A percentile compares a stretch with the other conserved stretches of the same genome.
Evolutionary conservation across 2,888 invertebrate genomes (phyloP).

Genomic region (Sthenelais limicola): DNA sequence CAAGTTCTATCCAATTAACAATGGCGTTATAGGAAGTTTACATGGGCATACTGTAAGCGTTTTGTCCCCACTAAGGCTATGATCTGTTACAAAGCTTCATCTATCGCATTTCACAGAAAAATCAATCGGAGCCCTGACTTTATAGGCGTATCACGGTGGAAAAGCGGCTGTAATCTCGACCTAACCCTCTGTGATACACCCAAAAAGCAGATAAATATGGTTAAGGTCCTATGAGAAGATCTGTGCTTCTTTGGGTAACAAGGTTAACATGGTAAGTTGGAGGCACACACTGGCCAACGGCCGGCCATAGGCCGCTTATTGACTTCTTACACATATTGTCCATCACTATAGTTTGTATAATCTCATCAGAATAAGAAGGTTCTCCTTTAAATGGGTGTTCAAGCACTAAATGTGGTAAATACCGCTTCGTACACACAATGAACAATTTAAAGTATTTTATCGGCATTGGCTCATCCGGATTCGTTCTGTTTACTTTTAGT

Average conservation of each 20-base stretch:
- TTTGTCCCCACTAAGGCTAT: constrained; percentile 2
- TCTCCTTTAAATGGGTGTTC: too few relatives aligned
- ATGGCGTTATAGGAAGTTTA: constrained; percentile 1
- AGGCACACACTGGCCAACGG: background rate
- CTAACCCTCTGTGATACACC: constrained; percentile 3
- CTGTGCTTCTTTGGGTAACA: constrained; percentile 17
- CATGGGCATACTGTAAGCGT: background rate
- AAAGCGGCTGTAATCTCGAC: constrained; percentile 1
- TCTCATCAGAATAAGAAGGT: too few relatives aligned
- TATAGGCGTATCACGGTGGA: background rate
- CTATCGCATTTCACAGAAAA: constrained; percentile 33
- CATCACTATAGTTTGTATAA: too few relatives aligned
- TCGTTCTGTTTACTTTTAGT: too few relatives aligned
- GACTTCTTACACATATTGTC: too few relatives aligned
- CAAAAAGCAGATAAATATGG: constrained; percentile 27
- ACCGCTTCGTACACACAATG: too few relatives aligned
- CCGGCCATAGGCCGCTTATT: constrained; percentile 17
- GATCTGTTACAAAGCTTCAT: constrained; percentile 1
- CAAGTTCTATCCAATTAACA: constrained; percentile 26
- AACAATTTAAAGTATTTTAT: too few relatives aligned
- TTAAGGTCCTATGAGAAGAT: constrained; percentile 22
- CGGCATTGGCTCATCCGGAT: too few relatives aligned
- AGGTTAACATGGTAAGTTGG: constrained; percentile 8
- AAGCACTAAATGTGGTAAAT: too few relatives aligned
- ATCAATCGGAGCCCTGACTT: constrained; percentile 15